Percentiles rank a stretch among this genome's conserved stretches.
phyloP scores from a whole-genome alignment of 1,140 invertebrate species.

The Archivesica marissinica region DNA sequence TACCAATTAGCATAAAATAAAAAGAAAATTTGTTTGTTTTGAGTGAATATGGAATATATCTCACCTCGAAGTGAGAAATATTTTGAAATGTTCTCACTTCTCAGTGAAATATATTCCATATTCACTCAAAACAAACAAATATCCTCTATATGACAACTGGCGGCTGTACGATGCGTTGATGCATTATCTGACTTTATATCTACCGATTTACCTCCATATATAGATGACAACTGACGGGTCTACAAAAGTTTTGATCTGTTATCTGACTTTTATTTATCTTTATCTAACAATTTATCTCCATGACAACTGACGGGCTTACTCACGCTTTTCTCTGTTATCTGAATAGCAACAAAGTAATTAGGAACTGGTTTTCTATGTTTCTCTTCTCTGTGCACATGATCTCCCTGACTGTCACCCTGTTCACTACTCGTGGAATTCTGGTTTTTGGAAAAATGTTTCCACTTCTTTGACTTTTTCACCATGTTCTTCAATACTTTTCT shows the following conservation, averaged over 20 bases:
- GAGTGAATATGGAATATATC: too few species aligned
- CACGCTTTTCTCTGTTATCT: neutral
- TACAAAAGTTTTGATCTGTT: neutral
- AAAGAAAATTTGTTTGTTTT: too few species aligned
- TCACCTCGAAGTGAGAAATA: too few species aligned
- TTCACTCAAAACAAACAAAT: too few species aligned
- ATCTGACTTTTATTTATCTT: neutral
- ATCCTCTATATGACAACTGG: too few species aligned
- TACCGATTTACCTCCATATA: too few species aligned
- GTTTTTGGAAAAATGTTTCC: neutral
- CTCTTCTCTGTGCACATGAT: neutral
- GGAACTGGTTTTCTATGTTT: neutral
- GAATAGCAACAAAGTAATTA: slow-evolving; percentile 40
- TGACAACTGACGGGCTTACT: neutral
- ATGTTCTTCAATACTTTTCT: neutral
- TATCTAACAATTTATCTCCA: neutral
- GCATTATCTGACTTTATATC: too few species aligned
- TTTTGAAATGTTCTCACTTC: too few species aligned
- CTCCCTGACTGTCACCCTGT: neutral
- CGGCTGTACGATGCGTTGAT: too few species aligned
- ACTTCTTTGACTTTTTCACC: neutral
- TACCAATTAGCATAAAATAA: too few species aligned
- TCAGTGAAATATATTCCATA: too few species aligned
- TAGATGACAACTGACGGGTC: too few species aligned
- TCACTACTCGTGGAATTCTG: neutral